phyloP scores from a whole-genome alignment of 1,140 invertebrate genomes.

The Bombus pascuorum region DNA sequence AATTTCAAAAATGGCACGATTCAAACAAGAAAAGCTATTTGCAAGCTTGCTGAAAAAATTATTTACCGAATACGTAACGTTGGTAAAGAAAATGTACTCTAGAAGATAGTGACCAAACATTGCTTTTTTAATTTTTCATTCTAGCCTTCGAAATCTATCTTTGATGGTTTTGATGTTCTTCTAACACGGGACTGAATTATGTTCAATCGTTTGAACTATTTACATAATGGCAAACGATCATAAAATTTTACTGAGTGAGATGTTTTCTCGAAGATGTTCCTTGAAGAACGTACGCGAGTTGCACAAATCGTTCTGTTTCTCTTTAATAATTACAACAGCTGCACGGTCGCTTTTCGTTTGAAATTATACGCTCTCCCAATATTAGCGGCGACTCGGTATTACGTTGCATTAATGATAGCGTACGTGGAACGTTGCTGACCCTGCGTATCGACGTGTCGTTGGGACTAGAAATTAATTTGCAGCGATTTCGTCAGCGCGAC shows the following conservation, averaged over 20 bases:
- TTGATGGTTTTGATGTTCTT: too few relatives aligned
- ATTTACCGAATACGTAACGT: too few relatives aligned
- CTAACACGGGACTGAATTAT: too few relatives aligned
- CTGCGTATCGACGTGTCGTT: background rate
- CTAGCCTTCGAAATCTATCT: too few relatives aligned
- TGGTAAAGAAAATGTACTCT: too few relatives aligned
- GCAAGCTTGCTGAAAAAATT: too few relatives aligned
- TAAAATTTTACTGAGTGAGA: background rate
- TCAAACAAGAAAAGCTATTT: too few relatives aligned
- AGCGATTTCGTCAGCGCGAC: constrained; percentile 19
- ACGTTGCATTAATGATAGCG: constrained; percentile 34
- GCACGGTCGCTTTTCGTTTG: constrained; percentile 4
- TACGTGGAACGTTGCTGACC: background rate
- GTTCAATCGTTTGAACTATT: background rate
- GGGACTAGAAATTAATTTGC: constrained; percentile 47
- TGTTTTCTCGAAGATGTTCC: too few relatives aligned
- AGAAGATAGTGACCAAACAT: too few relatives aligned
- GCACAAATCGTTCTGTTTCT: background rate
- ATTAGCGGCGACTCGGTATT: constrained; percentile 15
- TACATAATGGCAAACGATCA: background rate
- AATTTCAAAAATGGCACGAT: too few relatives aligned
- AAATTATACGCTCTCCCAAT: constrained; percentile 15
- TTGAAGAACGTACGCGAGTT: background rate
- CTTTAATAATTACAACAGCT: constrained; percentile 11
- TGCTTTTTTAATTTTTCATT: too few relatives aligned